These are phyloP conservation scores for Plectus sambesii DNA, from an alignment of 1,140 invertebrate genomes.

Conservation along the genomic window DNA sequence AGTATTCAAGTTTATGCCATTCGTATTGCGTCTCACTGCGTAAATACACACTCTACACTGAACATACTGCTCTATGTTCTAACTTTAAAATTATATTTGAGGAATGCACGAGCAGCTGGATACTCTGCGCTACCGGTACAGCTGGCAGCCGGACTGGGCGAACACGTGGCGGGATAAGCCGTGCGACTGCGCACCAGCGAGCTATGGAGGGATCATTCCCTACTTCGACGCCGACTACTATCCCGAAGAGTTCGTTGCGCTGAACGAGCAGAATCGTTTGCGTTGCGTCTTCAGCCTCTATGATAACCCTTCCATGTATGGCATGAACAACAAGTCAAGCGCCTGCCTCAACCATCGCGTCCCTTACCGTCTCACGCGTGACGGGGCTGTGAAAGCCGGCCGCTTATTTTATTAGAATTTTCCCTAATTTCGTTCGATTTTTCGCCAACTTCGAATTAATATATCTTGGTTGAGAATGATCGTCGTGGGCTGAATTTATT, in stretches of 20 bases:
- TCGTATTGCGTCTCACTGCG: too few relatives aligned
- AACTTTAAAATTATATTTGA: slow-evolving; percentile 10
- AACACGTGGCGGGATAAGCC: slow-evolving; percentile 35
- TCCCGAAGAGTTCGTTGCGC: slow-evolving; percentile 32
- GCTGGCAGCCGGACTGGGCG: slow-evolving; percentile 41
- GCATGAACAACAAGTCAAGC: slow-evolving; percentile 21
- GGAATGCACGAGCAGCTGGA: slow-evolving; percentile 37
- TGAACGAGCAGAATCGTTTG: slow-evolving; percentile 32
- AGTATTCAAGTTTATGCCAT: too few relatives aligned
- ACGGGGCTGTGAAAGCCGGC: too few relatives aligned
- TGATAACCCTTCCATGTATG: slow-evolving; percentile 27
- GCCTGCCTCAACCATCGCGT: slow-evolving; percentile 38
- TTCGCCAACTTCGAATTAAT: too few relatives aligned
- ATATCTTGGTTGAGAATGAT: too few relatives aligned
- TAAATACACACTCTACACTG: too few relatives aligned
- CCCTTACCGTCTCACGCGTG: too few relatives aligned
- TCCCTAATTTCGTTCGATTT: too few relatives aligned
- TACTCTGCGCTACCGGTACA: slow-evolving; percentile 28
- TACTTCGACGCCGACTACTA: slow-evolving; percentile 40
- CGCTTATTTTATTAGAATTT: too few relatives aligned
- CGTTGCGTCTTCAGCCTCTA: slow-evolving; percentile 35
- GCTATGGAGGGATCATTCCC: slow-evolving; percentile 30
- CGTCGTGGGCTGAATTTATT: too few relatives aligned
- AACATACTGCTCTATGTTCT: slow-evolving; percentile 16
- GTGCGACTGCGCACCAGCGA: slow-evolving; percentile 37